These are phyloP conservation scores for Sinhomidia bicolor DNA, from an alignment of 2,888 invertebrate species.

Conservation along the genomic window DNA sequence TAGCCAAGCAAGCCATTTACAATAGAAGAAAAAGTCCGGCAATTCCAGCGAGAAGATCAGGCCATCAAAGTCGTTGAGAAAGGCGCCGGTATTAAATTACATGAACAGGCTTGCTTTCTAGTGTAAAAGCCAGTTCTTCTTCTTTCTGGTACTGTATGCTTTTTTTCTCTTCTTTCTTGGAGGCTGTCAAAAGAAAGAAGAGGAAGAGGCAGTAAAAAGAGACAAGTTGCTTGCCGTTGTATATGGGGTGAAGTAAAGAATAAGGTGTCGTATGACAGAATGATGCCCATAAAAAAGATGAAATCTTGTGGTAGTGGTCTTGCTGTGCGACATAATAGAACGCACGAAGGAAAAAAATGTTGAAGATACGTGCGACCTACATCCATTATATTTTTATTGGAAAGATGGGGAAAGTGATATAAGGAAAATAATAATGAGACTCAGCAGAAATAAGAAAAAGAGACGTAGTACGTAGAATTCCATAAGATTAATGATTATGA, in stretches of 20 bases:
- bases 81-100: slow-evolving; percentile 5
- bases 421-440: not conserved
- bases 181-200: not conserved
- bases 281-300: not conserved
- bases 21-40: not conserved
- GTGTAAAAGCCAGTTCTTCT: too few species aligned
- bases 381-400: not conserved
- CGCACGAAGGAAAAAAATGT: too few species aligned
- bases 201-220: not conserved
- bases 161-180: not conserved
- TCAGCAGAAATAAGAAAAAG: slow-evolving; percentile 8
- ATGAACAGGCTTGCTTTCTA: not conserved
- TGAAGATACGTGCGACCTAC: not conserved
- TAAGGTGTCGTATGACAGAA: too few species aligned
- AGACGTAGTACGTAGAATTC: not conserved
- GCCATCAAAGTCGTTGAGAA: not conserved
- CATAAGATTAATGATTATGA: slow-evolving; percentile 5
- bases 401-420: not conserved
- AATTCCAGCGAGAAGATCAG: not conserved
- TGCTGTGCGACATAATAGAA: too few species aligned
- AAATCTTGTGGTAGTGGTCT: not conserved
- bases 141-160: too few species aligned
- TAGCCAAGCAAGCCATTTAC: not conserved
- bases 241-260: not conserved
- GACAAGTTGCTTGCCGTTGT: not conserved